Percentiles rank a stretch among this genome's conserved stretches.
These are phyloP conservation scores for Pseudomyrmex pallidus DNA, from an alignment of 1,140 invertebrate genomes.

Conservation along the genomic window DNA sequence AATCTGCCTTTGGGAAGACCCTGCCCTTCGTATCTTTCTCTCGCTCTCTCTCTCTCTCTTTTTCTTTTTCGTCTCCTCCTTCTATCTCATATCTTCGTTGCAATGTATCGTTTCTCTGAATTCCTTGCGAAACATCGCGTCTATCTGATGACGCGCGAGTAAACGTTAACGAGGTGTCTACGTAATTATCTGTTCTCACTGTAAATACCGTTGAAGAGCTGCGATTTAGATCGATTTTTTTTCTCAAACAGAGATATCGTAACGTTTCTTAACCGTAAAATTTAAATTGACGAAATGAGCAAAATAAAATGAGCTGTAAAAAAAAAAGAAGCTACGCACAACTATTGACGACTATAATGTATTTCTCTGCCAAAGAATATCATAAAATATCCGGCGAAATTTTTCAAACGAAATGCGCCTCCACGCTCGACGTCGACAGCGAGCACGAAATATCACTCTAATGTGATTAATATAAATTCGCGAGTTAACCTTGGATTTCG, in stretches of 20 bases:
- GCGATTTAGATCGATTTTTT: too few relatives aligned
- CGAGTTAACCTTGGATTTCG: constrained; percentile 63
- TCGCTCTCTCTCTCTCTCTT: constrained; percentile 62
- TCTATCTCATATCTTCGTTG: constrained; percentile 20
- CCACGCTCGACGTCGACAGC: constrained; percentile 14
- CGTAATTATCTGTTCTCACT: constrained; percentile 4
- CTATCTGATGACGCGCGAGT: constrained; percentile 14
- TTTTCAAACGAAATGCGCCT: neutral
- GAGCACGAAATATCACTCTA: constrained; percentile 44
- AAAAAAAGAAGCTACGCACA: too few relatives aligned
- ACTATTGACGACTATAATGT: neutral
- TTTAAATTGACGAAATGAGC: too few relatives aligned
- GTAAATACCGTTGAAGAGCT: neutral
- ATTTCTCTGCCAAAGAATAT: neutral
- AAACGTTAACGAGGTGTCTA: constrained; percentile 14
- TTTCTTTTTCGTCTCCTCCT: constrained; percentile 47
- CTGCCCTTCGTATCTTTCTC: constrained; percentile 66
- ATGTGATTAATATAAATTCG: constrained; percentile 62
- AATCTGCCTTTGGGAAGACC: constrained; percentile 81
- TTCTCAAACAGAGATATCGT: too few relatives aligned
- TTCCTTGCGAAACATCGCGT: constrained; percentile 37
- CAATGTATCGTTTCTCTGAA: constrained; percentile 45
- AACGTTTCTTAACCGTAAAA: too few relatives aligned
- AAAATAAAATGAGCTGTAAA: constrained; percentile 3
- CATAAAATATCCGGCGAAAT: neutral